These are phyloP conservation scores for Rutpela maculata DNA, from an alignment of 2,888 invertebrate species.

Conservation along the genomic window DNA sequence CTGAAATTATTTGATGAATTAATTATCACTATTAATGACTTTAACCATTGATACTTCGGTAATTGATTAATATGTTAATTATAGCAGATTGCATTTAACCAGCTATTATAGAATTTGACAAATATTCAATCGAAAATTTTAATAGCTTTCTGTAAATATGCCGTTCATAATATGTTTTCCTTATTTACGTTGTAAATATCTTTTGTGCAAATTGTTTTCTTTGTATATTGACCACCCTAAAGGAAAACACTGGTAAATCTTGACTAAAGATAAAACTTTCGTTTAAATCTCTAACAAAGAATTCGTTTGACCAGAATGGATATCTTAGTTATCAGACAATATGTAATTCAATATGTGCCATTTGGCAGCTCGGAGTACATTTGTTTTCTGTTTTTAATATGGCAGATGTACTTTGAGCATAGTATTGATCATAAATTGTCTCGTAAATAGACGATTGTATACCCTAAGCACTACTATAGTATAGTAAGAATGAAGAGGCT, in stretches of 20 bases:
- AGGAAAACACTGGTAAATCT: not conserved
- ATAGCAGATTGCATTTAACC: conserved; percentile 46
- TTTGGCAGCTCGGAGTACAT: conserved; percentile 57
- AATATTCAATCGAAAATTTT: conserved; percentile 2
- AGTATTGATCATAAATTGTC: conserved; percentile 53
- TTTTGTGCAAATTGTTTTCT: not conserved
- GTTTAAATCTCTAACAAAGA: conserved; percentile 44
- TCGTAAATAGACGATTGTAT: conserved; percentile 35
- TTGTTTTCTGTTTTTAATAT: conserved; percentile 56
- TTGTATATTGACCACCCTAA: not conserved
- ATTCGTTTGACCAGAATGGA: conserved; percentile 52
- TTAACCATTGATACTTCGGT: conserved; percentile 47
- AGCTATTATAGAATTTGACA: conserved; percentile 10
- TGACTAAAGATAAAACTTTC: conserved; percentile 18
- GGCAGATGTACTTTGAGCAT: conserved; percentile 55
- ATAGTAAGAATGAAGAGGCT: not conserved
- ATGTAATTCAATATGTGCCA: conserved; percentile 59
- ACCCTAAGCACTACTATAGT: not conserved
- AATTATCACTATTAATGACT: conserved; percentile 59
- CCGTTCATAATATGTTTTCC: not conserved
- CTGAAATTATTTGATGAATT: conserved; percentile 61
- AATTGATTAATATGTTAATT: conserved; percentile 53
- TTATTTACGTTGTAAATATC: conserved; percentile 7
- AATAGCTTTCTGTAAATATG: not conserved
- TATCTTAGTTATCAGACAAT: conserved; percentile 53